phyloP scores from a whole-genome alignment of 2,888 invertebrate species.

The Tolmerus cingulatus region DNA sequence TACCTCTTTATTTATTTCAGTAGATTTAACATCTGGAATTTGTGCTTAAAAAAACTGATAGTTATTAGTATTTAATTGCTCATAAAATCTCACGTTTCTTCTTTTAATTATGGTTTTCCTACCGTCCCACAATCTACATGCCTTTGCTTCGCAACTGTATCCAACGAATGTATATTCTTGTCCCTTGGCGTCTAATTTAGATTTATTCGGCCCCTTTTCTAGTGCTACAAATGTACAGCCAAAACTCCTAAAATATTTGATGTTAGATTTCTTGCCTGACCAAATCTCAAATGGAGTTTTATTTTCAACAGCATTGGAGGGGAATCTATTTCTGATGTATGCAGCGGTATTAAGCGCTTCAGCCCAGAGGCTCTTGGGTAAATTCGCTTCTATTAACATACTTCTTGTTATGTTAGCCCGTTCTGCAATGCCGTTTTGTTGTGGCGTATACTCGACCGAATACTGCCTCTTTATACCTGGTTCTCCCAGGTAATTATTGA shows the following conservation, averaged over 20 bases:
- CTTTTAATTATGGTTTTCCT: not conserved
- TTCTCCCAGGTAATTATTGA: conserved; percentile 49
- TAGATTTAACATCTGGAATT: not conserved
- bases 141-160: conserved; percentile 32
- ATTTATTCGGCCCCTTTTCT: conserved; percentile 6
- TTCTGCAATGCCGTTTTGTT: conserved; percentile 54
- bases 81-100: conserved; percentile 34
- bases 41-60: not conserved
- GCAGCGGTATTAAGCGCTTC: conserved; percentile 53
- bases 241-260: conserved; percentile 30
- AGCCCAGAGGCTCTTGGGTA: conserved; percentile 51
- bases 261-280: conserved; percentile 35
- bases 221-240: not conserved
- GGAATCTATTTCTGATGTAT: conserved; percentile 45
- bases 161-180: conserved; percentile 35
- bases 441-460: conserved; percentile 51
- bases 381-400: conserved; percentile 50
- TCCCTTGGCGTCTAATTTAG: conserved; percentile 41
- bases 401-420: conserved; percentile 52
- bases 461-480: conserved; percentile 52
- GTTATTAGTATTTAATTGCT: conserved; percentile 2
- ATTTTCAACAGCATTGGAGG: not conserved
- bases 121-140: conserved; percentile 31
- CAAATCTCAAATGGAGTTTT: conserved; percentile 41
- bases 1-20: too few relatives aligned